phyloP scores from a whole-genome alignment of 2,888 invertebrate species.

The Listrodromus nycthemerus region DNA sequence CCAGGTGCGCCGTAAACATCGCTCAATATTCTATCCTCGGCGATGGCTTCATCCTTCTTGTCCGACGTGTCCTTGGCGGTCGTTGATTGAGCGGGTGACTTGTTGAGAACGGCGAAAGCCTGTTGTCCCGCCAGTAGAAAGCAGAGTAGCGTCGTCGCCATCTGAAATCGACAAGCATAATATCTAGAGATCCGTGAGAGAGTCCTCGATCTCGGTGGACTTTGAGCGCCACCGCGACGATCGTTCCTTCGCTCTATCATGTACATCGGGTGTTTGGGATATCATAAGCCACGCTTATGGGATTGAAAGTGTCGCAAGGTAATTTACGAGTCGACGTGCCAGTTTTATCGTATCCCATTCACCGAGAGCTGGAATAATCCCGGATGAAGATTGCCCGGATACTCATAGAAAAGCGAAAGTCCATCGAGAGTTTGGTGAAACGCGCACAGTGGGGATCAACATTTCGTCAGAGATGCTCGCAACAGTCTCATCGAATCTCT shows the following conservation, averaged over 20 bases:
- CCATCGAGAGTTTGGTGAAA: constrained; percentile 3
- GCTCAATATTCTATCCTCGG: constrained; percentile 81
- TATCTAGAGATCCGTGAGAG: constrained; percentile 8
- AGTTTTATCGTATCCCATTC: constrained; percentile 22
- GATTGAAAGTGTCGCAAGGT: constrained; percentile 42
- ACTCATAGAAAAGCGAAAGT: constrained; percentile 51
- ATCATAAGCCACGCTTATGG: constrained; percentile 25
- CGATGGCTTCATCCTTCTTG: constrained; percentile 72
- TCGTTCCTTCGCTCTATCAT: constrained; percentile 54
- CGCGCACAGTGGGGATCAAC: neutral
- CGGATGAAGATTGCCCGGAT: constrained; percentile 41
- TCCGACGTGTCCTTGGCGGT: constrained; percentile 69
- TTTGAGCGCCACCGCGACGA: neutral
- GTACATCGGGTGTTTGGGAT: constrained; percentile 25
- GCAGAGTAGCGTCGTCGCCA: constrained; percentile 74
- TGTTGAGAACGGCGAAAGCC: constrained; percentile 79
- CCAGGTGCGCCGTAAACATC: constrained; percentile 77
- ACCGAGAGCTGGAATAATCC: constrained; percentile 23
- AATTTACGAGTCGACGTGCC: constrained; percentile 52
- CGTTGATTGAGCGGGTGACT: constrained; percentile 69
- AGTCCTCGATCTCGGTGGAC: neutral
- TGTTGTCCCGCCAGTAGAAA: constrained; percentile 75
- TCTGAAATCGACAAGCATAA: constrained; percentile 77
- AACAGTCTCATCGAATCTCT: constrained; percentile 28
- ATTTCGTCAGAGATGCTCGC: constrained; percentile 38